These are phyloP conservation scores for Nasonia vitripennis DNA, from an alignment of 1,140 invertebrate species.

Conservation along the genomic window DNA sequence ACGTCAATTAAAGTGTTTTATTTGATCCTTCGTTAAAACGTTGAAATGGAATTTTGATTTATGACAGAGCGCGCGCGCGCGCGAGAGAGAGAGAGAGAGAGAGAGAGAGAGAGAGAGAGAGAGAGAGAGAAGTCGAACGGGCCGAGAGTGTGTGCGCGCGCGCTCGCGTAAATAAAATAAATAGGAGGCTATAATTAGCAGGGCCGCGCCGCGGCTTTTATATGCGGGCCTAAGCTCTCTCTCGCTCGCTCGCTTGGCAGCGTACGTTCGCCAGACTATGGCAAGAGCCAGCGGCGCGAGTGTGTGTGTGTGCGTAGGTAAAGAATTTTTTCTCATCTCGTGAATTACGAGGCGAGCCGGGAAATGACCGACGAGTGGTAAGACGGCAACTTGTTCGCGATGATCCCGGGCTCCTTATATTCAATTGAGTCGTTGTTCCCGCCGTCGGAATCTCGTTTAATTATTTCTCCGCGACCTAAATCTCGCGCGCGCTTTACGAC, in stretches of 20 bases:
- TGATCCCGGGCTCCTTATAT: not conserved
- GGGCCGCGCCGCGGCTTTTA: conserved; percentile 1
- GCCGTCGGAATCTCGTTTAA: not conserved
- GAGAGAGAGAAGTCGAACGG: not conserved
- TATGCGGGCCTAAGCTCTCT: conserved; percentile 21
- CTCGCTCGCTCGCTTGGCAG: not conserved
- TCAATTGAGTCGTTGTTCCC: not conserved
- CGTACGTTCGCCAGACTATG: not conserved
- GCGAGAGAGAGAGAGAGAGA: not conserved
- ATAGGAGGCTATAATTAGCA: conserved; percentile 74
- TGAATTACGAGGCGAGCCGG: not conserved
- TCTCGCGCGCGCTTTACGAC: not conserved
- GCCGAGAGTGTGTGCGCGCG: conserved; percentile 52
- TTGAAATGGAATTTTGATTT: conserved; percentile 77
- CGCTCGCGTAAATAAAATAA: conserved; percentile 73
- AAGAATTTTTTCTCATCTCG: not conserved
- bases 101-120: not conserved
- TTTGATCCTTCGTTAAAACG: conserved; percentile 77
- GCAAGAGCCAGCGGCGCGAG: not conserved
- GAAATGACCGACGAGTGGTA: not conserved
- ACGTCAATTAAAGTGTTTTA: conserved; percentile 77
- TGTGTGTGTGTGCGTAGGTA: not conserved
- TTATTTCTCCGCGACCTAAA: not conserved
- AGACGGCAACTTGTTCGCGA: not conserved
- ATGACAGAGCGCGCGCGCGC: conserved; percentile 57